phyloP scores from a whole-genome alignment of 2,888 invertebrate species.

The Drosophila differens region DNA sequence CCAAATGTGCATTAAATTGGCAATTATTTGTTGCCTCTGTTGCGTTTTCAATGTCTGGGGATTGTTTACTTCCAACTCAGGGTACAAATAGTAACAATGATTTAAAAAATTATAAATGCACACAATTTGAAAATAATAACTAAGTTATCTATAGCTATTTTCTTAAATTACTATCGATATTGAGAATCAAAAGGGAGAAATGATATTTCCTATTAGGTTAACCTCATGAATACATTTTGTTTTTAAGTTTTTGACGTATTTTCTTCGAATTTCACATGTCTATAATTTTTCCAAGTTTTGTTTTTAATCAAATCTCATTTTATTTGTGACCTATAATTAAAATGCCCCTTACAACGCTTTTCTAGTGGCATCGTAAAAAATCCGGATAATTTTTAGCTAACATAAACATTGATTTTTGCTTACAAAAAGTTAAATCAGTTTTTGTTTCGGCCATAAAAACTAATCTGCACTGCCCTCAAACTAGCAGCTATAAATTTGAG shows the following conservation, averaged over 20 bases:
- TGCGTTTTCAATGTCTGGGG: slow-evolving; percentile 21
- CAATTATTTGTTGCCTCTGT: slow-evolving; percentile 67
- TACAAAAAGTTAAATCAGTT: slow-evolving; percentile 70
- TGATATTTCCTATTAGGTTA: background rate
- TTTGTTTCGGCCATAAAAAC: slow-evolving; percentile 64
- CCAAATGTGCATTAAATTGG: slow-evolving; percentile 72
- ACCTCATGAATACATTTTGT: background rate
- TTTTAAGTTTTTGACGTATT: too few relatives aligned
- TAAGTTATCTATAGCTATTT: background rate
- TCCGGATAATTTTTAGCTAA: slow-evolving; percentile 1
- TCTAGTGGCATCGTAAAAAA: background rate
- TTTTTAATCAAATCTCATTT: background rate
- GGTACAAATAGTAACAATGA: slow-evolving; percentile 7
- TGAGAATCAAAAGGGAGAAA: background rate
- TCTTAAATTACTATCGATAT: background rate
- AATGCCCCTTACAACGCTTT: background rate
- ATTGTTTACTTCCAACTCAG: background rate
- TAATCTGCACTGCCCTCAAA: slow-evolving; percentile 64
- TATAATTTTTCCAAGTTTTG: too few relatives aligned
- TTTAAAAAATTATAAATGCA: slow-evolving; percentile 6
- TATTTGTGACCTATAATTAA: background rate
- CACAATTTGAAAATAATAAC: background rate
- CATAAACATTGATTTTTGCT: slow-evolving; percentile 50
- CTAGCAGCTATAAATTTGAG: slow-evolving; percentile 70
- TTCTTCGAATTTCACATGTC: background rate